These are phyloP conservation scores for Euplagia quadripunctaria DNA, from an alignment of 2,888 invertebrate species.

Conservation along the genomic window DNA sequence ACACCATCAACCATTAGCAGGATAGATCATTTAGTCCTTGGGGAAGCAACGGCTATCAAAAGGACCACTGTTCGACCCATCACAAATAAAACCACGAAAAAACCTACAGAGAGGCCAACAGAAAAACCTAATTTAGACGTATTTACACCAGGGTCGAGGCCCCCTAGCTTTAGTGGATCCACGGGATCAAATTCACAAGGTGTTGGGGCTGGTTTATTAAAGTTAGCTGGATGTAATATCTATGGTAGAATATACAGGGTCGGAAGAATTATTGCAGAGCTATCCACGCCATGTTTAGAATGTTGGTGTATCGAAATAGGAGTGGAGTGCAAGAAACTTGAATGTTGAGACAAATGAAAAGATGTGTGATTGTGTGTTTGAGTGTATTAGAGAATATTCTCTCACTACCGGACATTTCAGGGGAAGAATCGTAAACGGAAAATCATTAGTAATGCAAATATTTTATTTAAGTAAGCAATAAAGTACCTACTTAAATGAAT, in stretches of 20 bases:
- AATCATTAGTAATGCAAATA: conserved; percentile 6
- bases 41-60: conserved; percentile 78
- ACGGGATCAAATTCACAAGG: conserved; percentile 26
- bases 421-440: neutral
- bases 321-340: conserved; percentile 91
- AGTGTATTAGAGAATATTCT: conserved; percentile 40
- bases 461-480: neutral
- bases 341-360: conserved; percentile 33
- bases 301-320: conserved; percentile 95
- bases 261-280: conserved; percentile 93
- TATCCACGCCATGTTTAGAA: conserved; percentile 93
- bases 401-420: conserved; percentile 39
- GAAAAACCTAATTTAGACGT: conserved; percentile 50
- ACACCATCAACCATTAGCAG: conserved; percentile 69
- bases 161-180: conserved; percentile 51
- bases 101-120: conserved; percentile 38
- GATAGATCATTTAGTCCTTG: conserved; percentile 80
- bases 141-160: conserved; percentile 53
- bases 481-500: conserved; percentile 4
- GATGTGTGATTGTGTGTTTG: conserved; percentile 35
- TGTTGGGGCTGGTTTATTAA: conserved; percentile 88
- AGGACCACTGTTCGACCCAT: conserved; percentile 63
- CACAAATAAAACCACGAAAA: conserved; percentile 49
- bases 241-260: conserved; percentile 96
- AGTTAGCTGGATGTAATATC: conserved; percentile 95